phyloP scores from a whole-genome alignment of 2,113 vertebrate genomes.

The Nematolebias whitei region DNA sequence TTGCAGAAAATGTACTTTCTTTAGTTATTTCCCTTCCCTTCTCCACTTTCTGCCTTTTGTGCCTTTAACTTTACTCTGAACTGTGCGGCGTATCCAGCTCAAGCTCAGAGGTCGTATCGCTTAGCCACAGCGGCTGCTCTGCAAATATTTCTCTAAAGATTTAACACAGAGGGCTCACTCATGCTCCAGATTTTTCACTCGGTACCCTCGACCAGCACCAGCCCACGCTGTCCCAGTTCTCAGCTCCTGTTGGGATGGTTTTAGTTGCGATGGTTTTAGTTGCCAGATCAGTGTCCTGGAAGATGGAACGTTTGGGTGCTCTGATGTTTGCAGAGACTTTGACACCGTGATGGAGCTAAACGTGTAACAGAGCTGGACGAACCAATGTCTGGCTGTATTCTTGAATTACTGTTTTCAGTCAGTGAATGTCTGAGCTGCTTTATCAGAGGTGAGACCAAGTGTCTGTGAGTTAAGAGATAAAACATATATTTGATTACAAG shows the following conservation, averaged over 20 bases:
- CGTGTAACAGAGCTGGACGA: conserved; percentile 15
- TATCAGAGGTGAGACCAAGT: background rate
- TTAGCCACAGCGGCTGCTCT: conserved; percentile 63
- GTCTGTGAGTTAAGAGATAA: background rate
- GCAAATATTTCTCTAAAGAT: conserved; percentile 75
- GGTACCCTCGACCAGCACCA: conserved; percentile 2
- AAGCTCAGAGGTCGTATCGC: conserved; percentile 63
- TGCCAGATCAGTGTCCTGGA: conserved; percentile 29
- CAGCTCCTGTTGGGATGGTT: conserved; percentile 25
- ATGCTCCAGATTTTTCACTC: conserved; percentile 23
- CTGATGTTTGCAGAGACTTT: conserved; percentile 14
- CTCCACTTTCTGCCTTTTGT: background rate
- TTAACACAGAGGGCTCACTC: conserved; percentile 39
- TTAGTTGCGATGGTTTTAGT: conserved; percentile 30
- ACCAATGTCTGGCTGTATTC: conserved; percentile 1
- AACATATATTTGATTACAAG: background rate
- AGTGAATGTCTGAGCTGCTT: background rate
- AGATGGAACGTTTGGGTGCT: background rate
- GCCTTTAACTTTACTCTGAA: background rate
- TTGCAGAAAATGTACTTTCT: too few species aligned
- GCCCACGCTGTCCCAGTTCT: conserved; percentile 21
- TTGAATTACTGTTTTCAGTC: conserved; percentile 7
- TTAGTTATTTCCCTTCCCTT: background rate
- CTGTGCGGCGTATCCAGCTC: conserved; percentile 39
- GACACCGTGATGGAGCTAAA: conserved; percentile 26